Percentiles rank a stretch among this genome's conserved stretches.
These are phyloP conservation scores for Trichopoda pennipes DNA, from an alignment of 2,888 invertebrate genomes.

Conservation along the genomic window DNA sequence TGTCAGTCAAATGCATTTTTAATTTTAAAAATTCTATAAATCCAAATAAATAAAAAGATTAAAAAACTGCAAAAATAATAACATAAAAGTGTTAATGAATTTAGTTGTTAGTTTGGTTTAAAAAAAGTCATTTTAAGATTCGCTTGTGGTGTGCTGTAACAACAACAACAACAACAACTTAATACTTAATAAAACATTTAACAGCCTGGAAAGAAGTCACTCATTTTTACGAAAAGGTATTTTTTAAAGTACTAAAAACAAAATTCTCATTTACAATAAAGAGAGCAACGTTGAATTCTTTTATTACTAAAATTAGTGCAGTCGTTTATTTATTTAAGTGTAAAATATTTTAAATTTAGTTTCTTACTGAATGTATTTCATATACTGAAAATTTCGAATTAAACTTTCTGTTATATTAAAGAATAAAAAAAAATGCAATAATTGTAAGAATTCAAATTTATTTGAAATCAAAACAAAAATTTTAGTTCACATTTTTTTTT, in stretches of 20 bases:
- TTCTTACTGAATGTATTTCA: no score
- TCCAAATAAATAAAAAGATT: constrained; percentile 7
- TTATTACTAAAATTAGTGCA: no score
- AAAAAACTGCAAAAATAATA: not conserved
- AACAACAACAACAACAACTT: not conserved
- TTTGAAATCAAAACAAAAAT: no score
- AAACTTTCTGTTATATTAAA: no score
- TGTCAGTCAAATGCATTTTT: not conserved
- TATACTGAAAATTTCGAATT: no score
- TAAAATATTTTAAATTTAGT: no score
- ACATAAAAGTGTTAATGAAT: constrained; percentile 41
- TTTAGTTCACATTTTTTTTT: no score
- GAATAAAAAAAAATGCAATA: no score
- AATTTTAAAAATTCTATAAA: not conserved
- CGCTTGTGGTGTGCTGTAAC: not conserved
- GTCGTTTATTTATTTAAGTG: no score
- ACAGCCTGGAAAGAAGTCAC: not conserved
- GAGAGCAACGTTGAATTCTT: no score
- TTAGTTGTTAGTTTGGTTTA: not conserved
- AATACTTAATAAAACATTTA: not conserved
- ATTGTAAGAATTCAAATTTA: no score
- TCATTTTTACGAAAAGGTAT: constrained; percentile 26
- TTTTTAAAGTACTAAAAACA: not conserved
- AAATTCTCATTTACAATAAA: no score
- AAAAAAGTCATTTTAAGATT: not conserved